phyloP scores from a whole-genome alignment of 2,888 invertebrate genomes.

The Thysanoteuthis rhombus region DNA sequence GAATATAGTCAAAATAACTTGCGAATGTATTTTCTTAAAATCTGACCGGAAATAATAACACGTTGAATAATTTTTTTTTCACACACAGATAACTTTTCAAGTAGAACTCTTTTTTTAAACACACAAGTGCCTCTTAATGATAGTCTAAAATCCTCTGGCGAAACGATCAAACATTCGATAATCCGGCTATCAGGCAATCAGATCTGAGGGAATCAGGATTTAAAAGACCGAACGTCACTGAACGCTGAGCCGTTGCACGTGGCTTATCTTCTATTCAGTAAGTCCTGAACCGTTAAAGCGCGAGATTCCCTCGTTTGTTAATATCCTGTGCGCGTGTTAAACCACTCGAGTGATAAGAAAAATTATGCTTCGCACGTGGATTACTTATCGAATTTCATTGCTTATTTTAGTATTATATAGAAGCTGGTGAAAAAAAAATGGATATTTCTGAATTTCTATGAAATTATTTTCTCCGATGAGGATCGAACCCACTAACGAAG shows the following conservation, averaged over 20 bases:
- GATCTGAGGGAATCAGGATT: background rate
- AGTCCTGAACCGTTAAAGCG: background rate
- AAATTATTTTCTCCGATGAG: no score
- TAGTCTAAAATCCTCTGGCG: background rate
- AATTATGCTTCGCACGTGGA: background rate
- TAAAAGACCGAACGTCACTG: background rate
- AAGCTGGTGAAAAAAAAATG: no score
- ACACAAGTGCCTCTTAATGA: background rate
- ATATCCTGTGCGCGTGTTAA: background rate
- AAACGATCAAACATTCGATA: background rate
- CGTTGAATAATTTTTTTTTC: background rate
- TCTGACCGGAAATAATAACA: no score
- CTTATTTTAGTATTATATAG: background rate
- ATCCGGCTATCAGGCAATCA: background rate
- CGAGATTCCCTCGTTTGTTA: background rate
- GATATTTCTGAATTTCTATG: no score
- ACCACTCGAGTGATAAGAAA: background rate
- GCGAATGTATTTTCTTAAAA: no score
- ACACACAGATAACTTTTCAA: background rate
- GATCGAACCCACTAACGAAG: no score
- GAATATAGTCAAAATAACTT: no score
- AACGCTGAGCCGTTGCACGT: background rate
- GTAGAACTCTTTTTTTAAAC: background rate
- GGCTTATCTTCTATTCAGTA: background rate
- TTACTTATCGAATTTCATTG: background rate